Conservation (phyloP, 2,888 invertebrate species). For the Heliconius hortense region DNA sequence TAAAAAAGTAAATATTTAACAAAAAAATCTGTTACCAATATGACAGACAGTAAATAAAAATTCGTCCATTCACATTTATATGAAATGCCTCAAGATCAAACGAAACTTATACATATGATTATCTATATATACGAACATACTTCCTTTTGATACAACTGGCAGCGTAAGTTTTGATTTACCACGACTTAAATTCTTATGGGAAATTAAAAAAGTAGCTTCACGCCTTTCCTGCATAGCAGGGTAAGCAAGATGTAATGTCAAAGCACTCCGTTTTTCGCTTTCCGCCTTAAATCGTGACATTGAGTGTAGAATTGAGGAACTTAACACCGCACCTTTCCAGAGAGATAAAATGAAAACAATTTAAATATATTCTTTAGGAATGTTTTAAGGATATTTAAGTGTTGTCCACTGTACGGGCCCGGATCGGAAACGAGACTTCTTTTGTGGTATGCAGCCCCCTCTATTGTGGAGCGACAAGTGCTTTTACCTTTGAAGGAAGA, state of each 20-base stretch:
- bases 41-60: conserved; percentile 6
- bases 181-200: conserved; percentile 18
- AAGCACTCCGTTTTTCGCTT: neutral
- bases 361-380: neutral
- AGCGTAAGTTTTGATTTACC: conserved; percentile 8
- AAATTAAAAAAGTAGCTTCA: neutral
- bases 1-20: neutral
- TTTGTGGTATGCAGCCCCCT: conserved; percentile 56
- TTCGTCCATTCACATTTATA: conserved; percentile 8
- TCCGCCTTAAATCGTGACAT: neutral
- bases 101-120: conserved; percentile 6
- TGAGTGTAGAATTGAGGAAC: neutral
- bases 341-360: neutral
- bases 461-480: conserved; percentile 61
- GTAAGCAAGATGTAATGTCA: neutral
- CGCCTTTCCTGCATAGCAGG: neutral
- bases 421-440: conserved; percentile 51
- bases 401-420: conserved; percentile 36
- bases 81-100: conserved; percentile 21
- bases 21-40: conserved; percentile 12
- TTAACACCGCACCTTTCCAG: neutral
- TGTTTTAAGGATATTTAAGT: conserved; percentile 7
- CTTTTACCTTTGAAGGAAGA: conserved; percentile 57
- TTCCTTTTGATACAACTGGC: conserved; percentile 24
- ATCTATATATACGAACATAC: conserved; percentile 3